A percentile compares a stretch with the other conserved stretches of the same genome.
These are phyloP conservation scores for Nomada flava DNA, from an alignment of 2,888 invertebrate genomes.

Conservation along the genomic window DNA sequence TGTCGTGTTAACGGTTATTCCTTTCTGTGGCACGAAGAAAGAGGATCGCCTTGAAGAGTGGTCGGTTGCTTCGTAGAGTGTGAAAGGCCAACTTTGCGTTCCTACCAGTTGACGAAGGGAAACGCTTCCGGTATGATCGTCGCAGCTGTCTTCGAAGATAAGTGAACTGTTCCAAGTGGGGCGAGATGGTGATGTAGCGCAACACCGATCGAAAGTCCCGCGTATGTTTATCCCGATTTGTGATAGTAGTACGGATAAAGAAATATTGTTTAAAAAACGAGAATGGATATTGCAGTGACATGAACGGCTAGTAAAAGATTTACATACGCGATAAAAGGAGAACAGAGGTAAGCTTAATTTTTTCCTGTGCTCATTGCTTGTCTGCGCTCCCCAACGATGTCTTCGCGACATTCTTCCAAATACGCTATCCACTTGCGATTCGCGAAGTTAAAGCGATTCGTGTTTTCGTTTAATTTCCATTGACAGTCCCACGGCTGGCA, in stretches of 20 bases:
- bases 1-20: slow-evolving; percentile 69
- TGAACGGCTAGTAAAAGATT: not conserved
- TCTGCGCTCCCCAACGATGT: slow-evolving; percentile 28
- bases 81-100: slow-evolving; percentile 54
- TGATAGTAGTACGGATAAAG: not conserved
- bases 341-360: slow-evolving; percentile 19
- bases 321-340: not conserved
- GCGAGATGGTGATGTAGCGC: slow-evolving; percentile 20
- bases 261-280: not conserved
- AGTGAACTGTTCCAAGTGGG: not conserved
- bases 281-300: not conserved
- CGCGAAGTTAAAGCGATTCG: too few species aligned
- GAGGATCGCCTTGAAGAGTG: slow-evolving; percentile 56
- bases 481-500: slow-evolving; percentile 5
- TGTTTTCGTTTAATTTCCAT: slow-evolving; percentile 5
- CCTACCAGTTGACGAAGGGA: slow-evolving; percentile 33
- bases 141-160: slow-evolving; percentile 58
- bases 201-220: slow-evolving; percentile 4
- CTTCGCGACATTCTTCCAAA: not conserved
- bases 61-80: slow-evolving; percentile 52
- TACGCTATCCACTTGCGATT: too few species aligned
- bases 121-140: slow-evolving; percentile 57
- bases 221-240: not conserved
- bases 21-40: slow-evolving; percentile 59
- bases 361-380: too few species aligned